A percentile compares a stretch with the other conserved stretches of the same genome.
Conservation (phyloP, 2,113 vertebrate species). For the Spermophilus dauricus region DNA sequence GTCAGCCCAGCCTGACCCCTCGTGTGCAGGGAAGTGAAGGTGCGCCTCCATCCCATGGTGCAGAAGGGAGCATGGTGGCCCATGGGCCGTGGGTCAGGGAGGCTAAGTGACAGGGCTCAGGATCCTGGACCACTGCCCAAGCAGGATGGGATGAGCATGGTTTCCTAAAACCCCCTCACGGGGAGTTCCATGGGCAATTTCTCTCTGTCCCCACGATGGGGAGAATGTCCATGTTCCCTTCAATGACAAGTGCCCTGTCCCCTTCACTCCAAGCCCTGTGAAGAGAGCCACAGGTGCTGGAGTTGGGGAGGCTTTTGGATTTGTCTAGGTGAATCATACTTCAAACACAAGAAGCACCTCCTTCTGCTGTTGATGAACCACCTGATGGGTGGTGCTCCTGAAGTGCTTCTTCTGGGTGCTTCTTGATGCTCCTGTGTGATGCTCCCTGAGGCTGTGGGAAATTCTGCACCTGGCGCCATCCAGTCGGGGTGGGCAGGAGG, state of each 20-base stretch:
- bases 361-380: accelerated
- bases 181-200: not conserved
- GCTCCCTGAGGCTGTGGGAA: too few species aligned
- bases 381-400: too few species aligned
- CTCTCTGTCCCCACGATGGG: not conserved
- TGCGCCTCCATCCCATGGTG: accelerated
- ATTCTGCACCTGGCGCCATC: not conserved
- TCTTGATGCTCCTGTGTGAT: too few species aligned
- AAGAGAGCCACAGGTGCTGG: not conserved
- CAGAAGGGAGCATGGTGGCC: not conserved
- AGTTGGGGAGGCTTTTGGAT: not conserved
- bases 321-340: too few species aligned
- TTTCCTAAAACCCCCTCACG: not conserved
- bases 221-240: not conserved
- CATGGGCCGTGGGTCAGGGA: too few species aligned
- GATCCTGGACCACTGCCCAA: not conserved
- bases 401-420: too few species aligned
- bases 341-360: too few species aligned
- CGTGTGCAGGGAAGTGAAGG: accelerated
- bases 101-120: not conserved
- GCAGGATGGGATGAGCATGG: not conserved
- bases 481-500: not conserved
- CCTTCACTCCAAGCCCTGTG: not conserved
- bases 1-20: not conserved
- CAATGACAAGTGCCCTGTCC: too few species aligned